Conservation (phyloP, 2,797 vertebrate species). For the Cuculus canorus region DNA sequence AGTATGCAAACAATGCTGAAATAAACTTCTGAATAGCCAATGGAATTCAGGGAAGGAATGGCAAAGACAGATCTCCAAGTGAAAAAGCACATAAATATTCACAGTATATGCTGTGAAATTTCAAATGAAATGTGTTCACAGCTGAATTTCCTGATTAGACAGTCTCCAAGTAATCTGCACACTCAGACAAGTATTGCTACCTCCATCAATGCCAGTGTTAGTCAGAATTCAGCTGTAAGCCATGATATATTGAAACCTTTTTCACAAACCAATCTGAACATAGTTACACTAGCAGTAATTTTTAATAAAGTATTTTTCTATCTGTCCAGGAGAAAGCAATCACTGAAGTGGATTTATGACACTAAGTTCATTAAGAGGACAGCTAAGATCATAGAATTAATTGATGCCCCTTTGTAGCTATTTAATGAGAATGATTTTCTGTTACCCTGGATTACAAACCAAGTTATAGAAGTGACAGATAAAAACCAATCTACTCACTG, state of each 20-base stretch:
- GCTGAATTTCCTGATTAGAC: not conserved
- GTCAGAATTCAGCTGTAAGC: not conserved
- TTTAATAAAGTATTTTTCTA: conserved; percentile 49
- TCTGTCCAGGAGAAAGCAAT: conserved; percentile 10
- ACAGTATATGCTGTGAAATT: not conserved
- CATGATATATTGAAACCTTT: not conserved
- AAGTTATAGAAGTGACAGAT: conserved; percentile 58
- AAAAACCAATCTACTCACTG: conserved; percentile 63
- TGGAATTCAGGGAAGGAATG: not conserved
- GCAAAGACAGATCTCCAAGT: not conserved
- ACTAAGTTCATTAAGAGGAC: conserved; percentile 66
- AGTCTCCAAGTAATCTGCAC: not conserved
- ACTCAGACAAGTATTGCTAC: not conserved
- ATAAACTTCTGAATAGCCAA: not conserved
- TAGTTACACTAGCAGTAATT: not conserved
- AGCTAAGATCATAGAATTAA: conserved; percentile 67
- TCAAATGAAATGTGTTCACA: not conserved
- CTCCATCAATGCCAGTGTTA: not conserved
- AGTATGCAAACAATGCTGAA: not conserved
- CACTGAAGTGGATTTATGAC: conserved; percentile 58
- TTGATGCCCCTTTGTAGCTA: conserved; percentile 54
- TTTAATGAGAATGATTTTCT: conserved; percentile 77
- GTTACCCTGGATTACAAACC: conserved; percentile 60
- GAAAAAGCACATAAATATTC: not conserved
- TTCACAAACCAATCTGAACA: not conserved